phyloP scores from a whole-genome alignment of 2,888 invertebrate species.

The Matsumyia berberina region DNA sequence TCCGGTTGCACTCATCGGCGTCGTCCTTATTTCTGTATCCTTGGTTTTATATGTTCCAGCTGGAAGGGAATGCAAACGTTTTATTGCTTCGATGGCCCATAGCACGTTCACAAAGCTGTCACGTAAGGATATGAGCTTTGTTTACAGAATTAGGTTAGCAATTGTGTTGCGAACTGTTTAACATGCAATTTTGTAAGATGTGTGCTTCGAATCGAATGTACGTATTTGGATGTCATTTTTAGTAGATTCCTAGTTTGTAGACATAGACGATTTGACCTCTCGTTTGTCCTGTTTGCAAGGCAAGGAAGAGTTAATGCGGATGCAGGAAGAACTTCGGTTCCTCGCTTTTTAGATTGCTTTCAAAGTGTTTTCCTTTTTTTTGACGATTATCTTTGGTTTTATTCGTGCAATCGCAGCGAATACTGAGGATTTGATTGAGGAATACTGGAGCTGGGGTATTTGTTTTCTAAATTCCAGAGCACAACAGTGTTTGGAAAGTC shows the following conservation, averaged over 20 bases:
- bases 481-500: no score
- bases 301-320: no score
- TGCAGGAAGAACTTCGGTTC: no score
- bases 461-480: no score
- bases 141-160: slow-evolving; percentile 58
- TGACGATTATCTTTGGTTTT: no score
- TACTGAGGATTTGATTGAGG: no score
- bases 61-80: slow-evolving; percentile 51
- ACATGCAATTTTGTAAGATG: slow-evolving; percentile 30
- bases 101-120: slow-evolving; percentile 43
- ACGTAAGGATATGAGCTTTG: slow-evolving; percentile 50
- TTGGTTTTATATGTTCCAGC: slow-evolving; percentile 19
- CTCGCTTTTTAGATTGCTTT: no score
- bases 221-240: slow-evolving; percentile 5
- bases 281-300: no score
- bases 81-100: slow-evolving; percentile 38
- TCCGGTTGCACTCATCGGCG: slow-evolving; percentile 54
- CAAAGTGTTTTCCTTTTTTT: no score
- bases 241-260: neutral
- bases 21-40: slow-evolving; percentile 54
- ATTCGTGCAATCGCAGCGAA: no score
- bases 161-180: slow-evolving; percentile 34
- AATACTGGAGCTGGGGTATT: no score
- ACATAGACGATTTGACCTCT: no score
- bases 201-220: slow-evolving; percentile 9